Base-by-base conservation (phyloP, 2,113 vertebrate genomes). In the Saimiri boliviensis region DNA sequence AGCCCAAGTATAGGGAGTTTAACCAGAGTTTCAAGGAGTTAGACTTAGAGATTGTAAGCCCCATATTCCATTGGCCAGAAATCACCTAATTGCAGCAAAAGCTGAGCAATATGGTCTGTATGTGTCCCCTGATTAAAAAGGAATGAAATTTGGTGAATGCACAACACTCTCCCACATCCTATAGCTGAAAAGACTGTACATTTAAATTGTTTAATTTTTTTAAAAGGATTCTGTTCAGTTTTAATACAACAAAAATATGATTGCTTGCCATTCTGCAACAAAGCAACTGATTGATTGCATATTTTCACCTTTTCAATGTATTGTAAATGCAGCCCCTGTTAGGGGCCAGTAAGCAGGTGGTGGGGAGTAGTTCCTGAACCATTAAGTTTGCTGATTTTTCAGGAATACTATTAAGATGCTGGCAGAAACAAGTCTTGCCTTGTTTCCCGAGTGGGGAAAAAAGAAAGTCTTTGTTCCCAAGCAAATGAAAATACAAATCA, bases 391-490 rank as follows among this genome's bases (percentile, higher is more conserved):
- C 89, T 70, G 93, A 86, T 96, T 97, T 96, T 93, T 97, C 89
- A 88, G 95, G 60, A 96, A 79, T 79, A 74, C 91, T 84, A 89
- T 86, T 70, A 95, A 68, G 73, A 96, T 86, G 84, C 87, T 85
- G 93, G 66, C 66, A 63, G 89, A 93, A 98, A 98, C 87, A 97
- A 96, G 87, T 86, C 89, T 76, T 74, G 93, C 97, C 92, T 97
- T 95, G 92, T 95, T 97, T 97, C 92, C 91, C 73, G 52, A 92
- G 88, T 82, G 68, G 66, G 58, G 68, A 71, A 96, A 97, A 87
- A 98, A 97, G 93, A 89, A 96, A 95, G 87, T 93, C 98, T 97
- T 98, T 98, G 97, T 98, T 97, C 96, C 82, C 90, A 97, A 96
- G 95, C 96, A 97, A 97, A 97, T 95, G 94, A 97, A 96, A 97